These are phyloP conservation scores for Halocynthia roretzi DNA, from an alignment of 23 tunicate species.

Conservation along the genomic window DNA sequence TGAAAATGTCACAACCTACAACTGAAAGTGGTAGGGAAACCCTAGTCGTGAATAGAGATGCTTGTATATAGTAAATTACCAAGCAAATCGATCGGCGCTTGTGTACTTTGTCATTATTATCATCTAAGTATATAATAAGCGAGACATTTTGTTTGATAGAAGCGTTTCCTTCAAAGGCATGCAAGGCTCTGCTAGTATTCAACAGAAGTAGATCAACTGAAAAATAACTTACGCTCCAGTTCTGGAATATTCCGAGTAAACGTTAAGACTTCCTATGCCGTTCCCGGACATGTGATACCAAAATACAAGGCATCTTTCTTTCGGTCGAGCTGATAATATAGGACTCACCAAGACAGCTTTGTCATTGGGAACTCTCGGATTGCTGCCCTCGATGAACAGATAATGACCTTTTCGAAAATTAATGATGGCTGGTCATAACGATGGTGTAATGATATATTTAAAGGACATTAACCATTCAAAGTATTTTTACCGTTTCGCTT, in stretches of 20 bases:
- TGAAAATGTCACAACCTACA: too few relatives aligned
- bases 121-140: too few relatives aligned
- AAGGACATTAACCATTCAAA: neutral
- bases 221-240: conserved; percentile 8
- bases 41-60: too few relatives aligned
- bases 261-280: conserved; percentile 44
- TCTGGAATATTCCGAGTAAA: conserved; percentile 30
- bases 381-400: conserved; percentile 66
- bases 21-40: too few relatives aligned
- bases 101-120: too few relatives aligned
- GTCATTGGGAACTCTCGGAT: conserved; percentile 34
- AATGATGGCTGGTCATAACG: neutral
- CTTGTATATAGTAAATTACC: too few relatives aligned
- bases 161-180: too few relatives aligned
- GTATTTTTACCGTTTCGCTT: conserved; percentile 23
- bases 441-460: neutral
- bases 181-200: too few relatives aligned
- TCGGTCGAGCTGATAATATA: conserved; percentile 12
- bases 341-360: conserved; percentile 50
- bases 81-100: too few relatives aligned
- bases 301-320: conserved; percentile 49
- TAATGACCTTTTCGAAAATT: conserved; percentile 36
- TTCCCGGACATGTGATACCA: conserved; percentile 90
- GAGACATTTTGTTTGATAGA: too few relatives aligned
- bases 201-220: neutral